phyloP scores from a whole-genome alignment of 2,797 vertebrate genomes.

The Monodelphis domestica region DNA sequence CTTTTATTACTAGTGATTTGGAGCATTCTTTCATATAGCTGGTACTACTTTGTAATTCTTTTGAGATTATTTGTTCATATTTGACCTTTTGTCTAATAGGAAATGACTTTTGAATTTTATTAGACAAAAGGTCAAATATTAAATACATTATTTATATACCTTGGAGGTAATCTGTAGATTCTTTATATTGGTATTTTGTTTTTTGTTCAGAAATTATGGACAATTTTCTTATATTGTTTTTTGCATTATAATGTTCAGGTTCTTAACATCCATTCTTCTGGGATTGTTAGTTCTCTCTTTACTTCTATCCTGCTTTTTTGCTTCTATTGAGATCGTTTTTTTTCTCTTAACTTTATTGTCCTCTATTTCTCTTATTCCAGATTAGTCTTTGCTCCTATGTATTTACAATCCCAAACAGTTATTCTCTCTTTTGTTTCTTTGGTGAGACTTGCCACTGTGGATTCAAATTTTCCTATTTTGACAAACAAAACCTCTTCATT shows the following conservation, averaged over 20 bases:
- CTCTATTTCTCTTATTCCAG: background rate
- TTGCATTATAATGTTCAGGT: background rate
- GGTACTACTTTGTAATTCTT: background rate
- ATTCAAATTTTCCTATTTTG: background rate
- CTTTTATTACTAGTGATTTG: background rate
- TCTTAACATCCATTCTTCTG: background rate
- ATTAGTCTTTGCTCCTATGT: background rate
- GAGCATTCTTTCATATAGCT: background rate
- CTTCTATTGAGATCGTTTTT: background rate
- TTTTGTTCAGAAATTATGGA: background rate
- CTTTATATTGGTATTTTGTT: background rate
- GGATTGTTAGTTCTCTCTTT: background rate
- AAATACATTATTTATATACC: background rate
- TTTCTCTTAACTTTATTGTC: background rate
- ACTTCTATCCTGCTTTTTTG: background rate
- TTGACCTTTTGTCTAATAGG: background rate
- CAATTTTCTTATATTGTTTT: background rate
- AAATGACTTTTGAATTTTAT: background rate
- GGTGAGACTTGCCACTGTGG: background rate
- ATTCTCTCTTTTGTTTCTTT: background rate
- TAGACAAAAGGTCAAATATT: too few relatives aligned
- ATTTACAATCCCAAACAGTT: too few relatives aligned
- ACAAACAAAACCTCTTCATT: background rate
- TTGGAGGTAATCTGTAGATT: background rate
- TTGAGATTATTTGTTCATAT: background rate